Percentiles rank a stretch among this genome's conserved stretches.
Conservation (phyloP, 2,797 vertebrate genomes). For the Babyrousa celebensis region DNA sequence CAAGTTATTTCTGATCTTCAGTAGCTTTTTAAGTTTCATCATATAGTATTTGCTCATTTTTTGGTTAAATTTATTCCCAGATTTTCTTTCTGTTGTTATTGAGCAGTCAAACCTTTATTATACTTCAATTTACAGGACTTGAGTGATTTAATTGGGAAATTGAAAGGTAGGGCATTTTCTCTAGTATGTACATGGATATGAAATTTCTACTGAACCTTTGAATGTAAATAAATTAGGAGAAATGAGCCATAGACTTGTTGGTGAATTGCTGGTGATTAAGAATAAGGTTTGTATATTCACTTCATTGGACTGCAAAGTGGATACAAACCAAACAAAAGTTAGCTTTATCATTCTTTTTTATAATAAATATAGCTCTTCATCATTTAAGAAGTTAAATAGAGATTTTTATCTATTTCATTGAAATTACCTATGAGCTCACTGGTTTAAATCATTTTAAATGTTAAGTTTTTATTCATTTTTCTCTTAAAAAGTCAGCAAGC, state of each 20-base stretch:
- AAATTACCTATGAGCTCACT: slow-evolving; percentile 72
- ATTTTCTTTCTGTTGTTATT: neutral
- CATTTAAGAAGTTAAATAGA: slow-evolving; percentile 79
- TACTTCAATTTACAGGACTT: neutral
- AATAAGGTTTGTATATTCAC: slow-evolving; percentile 64
- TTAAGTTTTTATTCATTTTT: slow-evolving; percentile 48
- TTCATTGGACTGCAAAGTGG: slow-evolving; percentile 58
- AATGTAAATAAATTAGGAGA: slow-evolving; percentile 67
- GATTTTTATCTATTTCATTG: slow-evolving; percentile 60
- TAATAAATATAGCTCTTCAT: neutral
- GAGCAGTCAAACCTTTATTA: neutral
- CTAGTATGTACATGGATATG: neutral
- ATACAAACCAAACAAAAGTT: neutral
- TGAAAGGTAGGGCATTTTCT: neutral
- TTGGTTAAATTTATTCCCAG: slow-evolving; percentile 25
- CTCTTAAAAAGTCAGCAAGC: slow-evolving; percentile 65
- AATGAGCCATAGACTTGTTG: slow-evolving; percentile 1
- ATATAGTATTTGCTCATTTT: neutral
- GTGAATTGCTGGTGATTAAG: slow-evolving; percentile 62
- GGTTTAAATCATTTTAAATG: slow-evolving; percentile 77
- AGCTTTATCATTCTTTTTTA: slow-evolving; percentile 60
- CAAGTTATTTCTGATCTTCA: neutral
- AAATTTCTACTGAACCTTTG: slow-evolving; percentile 67
- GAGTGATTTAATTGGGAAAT: neutral
- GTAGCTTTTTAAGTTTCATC: slow-evolving; percentile 5